Evolutionary conservation across 2,888 invertebrate genomes (phyloP).

Genomic region (Trissonchulus sp.): DNA sequence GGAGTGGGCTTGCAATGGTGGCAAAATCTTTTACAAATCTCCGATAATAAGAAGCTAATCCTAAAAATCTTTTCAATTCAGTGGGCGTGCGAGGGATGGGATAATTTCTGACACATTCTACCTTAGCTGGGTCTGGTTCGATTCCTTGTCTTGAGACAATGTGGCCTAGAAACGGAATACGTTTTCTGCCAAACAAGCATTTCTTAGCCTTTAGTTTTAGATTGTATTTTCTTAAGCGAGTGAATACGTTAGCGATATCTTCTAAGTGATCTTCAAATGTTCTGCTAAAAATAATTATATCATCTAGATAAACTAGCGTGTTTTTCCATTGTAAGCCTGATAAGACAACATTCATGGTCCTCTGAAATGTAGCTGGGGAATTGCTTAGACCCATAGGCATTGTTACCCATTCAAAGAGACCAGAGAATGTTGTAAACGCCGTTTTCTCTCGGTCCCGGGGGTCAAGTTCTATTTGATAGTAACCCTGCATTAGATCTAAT

Average conservation of each 20-base stretch:
- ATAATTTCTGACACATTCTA: not conserved
- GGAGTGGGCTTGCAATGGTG: constrained; percentile 6
- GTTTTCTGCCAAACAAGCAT: not conserved
- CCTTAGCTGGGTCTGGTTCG: not conserved
- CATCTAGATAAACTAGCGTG: not conserved
- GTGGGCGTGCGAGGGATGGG: not conserved
- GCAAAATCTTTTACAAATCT: constrained; percentile 13
- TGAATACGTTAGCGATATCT: not conserved
- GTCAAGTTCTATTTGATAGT: not conserved
- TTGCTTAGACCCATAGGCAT: constrained; percentile 35
- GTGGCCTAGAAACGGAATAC: not conserved
- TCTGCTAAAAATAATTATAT: not conserved
- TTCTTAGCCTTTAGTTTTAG: not conserved
- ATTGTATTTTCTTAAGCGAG: not conserved
- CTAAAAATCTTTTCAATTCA: not conserved
- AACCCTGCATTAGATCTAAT: not conserved
- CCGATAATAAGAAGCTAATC: constrained; percentile 15
- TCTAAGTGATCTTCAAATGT: not conserved
- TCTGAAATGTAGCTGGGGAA: constrained; percentile 30
- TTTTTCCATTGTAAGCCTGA: not conserved
- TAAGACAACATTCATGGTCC: not conserved
- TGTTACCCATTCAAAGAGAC: not conserved
- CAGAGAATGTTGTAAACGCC: constrained; percentile 27
- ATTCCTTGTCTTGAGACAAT: not conserved
- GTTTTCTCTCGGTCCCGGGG: constrained; percentile 32